Evolutionary conservation across 2,113 vertebrate genomes (phyloP).

Genomic region (Siniperca knerii): DNA sequence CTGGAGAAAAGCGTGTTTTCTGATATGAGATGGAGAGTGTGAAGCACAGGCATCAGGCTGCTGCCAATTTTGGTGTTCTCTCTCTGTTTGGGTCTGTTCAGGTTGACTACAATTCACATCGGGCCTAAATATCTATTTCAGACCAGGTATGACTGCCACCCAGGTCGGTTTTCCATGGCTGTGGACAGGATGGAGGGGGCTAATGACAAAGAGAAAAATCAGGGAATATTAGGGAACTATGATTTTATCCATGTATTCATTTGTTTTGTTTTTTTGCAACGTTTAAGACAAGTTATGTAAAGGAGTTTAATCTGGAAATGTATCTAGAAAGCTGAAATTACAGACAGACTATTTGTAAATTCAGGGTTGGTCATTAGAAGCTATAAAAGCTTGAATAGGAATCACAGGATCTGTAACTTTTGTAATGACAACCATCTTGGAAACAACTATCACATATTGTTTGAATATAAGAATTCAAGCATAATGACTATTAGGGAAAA

Average conservation of each 20-base stretch:
- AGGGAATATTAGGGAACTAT: neutral
- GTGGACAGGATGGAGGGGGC: neutral
- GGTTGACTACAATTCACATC: no score
- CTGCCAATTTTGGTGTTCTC: no score
- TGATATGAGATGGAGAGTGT: neutral
- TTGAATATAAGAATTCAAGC: no score
- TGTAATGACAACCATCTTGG: no score
- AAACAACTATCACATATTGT: no score
- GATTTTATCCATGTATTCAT: neutral
- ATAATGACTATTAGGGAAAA: no score
- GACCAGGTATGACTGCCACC: neutral
- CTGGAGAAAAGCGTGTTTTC: neutral
- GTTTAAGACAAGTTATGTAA: neutral
- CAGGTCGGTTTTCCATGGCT: neutral
- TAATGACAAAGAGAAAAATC: neutral
- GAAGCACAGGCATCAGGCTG: no score
- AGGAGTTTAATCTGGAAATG: neutral
- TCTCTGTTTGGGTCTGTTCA: no score
- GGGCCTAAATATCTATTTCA: neutral
- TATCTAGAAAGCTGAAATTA: neutral
- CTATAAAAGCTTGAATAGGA: no score
- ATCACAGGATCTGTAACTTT: no score
- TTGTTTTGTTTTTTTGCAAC: neutral
- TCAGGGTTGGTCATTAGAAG: neutral
- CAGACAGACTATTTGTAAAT: neutral